These are phyloP conservation scores for Pterostichus niger DNA, from an alignment of 2,888 invertebrate species.

Conservation along the genomic window DNA sequence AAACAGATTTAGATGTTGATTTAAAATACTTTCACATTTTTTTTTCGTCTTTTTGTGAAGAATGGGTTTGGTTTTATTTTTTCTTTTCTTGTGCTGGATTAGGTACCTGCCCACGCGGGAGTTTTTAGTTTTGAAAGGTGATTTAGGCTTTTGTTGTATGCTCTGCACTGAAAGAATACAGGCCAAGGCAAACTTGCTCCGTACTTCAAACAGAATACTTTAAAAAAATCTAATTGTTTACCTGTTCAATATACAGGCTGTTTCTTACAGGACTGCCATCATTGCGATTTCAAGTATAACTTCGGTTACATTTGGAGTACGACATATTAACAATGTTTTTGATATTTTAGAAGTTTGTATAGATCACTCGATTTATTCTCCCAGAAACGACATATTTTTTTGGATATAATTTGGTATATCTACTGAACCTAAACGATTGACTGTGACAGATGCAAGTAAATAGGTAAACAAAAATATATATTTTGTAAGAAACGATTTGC, in stretches of 20 bases:
- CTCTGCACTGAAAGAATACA: neutral
- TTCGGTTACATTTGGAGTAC: no score
- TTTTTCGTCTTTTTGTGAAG: slow-evolving; percentile 26
- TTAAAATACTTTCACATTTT: slow-evolving; percentile 61
- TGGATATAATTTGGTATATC: no score
- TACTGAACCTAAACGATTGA: no score
- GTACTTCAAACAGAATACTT: slow-evolving; percentile 4
- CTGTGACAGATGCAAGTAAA: no score
- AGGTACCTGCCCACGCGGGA: slow-evolving; percentile 50
- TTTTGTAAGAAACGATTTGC: no score
- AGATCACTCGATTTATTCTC: no score
- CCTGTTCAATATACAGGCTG: neutral
- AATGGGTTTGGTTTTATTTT: slow-evolving; percentile 29
- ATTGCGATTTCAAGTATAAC: no score
- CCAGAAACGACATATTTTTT: no score
- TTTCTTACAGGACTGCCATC: no score
- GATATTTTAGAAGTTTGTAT: no score
- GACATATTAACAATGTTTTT: no score
- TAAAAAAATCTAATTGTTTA: neutral
- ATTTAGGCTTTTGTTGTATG: slow-evolving; percentile 20
- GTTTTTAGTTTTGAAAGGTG: slow-evolving; percentile 47
- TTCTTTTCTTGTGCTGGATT: slow-evolving; percentile 44
- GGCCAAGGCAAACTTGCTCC: neutral
- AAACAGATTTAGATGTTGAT: slow-evolving; percentile 66
- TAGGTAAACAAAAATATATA: no score